Evolutionary conservation across 2,797 vertebrate species (phyloP).

Genomic region (Eleutherodactylus coqui): DNA sequence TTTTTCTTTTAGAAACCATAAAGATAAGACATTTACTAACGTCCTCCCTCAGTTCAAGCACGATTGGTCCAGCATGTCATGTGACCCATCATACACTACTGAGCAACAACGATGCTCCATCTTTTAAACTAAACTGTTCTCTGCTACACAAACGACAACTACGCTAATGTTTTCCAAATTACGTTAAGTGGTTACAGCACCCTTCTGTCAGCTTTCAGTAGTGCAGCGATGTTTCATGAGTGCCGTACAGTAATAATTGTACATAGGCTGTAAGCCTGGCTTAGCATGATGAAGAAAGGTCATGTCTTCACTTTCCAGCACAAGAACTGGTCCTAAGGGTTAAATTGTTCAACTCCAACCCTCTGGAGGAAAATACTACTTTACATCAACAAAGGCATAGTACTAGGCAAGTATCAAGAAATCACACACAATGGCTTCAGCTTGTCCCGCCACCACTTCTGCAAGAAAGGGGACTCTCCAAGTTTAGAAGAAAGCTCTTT

Average conservation of each 20-base stretch:
- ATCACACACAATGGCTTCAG: slow-evolving; percentile 74
- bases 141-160: background rate
- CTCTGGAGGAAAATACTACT: slow-evolving; percentile 72
- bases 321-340: slow-evolving; percentile 75
- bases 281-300: background rate
- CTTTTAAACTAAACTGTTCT: too few species aligned
- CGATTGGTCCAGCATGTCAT: too few species aligned
- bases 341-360: slow-evolving; percentile 80
- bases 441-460: slow-evolving; percentile 70
- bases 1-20: too few species aligned
- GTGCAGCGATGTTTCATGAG: background rate
- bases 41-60: too few species aligned
- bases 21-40: too few species aligned
- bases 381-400: slow-evolving; percentile 75
- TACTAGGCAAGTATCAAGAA: slow-evolving; percentile 72
- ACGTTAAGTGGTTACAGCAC: background rate
- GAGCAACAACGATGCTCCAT: too few species aligned
- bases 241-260: background rate
- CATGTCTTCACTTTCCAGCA: slow-evolving; percentile 64
- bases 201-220: background rate
- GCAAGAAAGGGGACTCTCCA: slow-evolving; percentile 61
- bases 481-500: slow-evolving; percentile 54
- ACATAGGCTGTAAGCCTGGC: background rate
- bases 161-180: background rate
- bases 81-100: too few species aligned